These are phyloP conservation scores for Apis mellifera DNA, from an alignment of 1,140 invertebrate species.

Conservation along the genomic window Amel_HAv3.1 CM009939.2:6350501-6351000, in stretches of 20 bases:
- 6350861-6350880: slow-evolving; percentile 4
- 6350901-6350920: not conserved
- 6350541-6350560: too few relatives aligned
- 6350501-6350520: too few relatives aligned
- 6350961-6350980: not conserved
- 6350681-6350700: too few relatives aligned
- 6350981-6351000: not conserved
- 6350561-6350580: too few relatives aligned
- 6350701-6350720: not conserved
- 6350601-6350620: too few relatives aligned
- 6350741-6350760: not conserved
- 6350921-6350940: not conserved
- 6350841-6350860: slow-evolving; percentile 32
- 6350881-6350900: too few relatives aligned
- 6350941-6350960: not conserved
- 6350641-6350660: too few relatives aligned
- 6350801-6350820: not conserved
- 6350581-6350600: too few relatives aligned
- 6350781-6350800: not conserved
- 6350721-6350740: not conserved
- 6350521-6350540: too few relatives aligned
- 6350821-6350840: slow-evolving; percentile 4
- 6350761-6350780: not conserved
- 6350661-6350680: too few relatives aligned
- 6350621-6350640: too few relatives aligned